phyloP scores from a whole-genome alignment of 2,113 vertebrate genomes.

The Diadophis punctatus region DNA sequence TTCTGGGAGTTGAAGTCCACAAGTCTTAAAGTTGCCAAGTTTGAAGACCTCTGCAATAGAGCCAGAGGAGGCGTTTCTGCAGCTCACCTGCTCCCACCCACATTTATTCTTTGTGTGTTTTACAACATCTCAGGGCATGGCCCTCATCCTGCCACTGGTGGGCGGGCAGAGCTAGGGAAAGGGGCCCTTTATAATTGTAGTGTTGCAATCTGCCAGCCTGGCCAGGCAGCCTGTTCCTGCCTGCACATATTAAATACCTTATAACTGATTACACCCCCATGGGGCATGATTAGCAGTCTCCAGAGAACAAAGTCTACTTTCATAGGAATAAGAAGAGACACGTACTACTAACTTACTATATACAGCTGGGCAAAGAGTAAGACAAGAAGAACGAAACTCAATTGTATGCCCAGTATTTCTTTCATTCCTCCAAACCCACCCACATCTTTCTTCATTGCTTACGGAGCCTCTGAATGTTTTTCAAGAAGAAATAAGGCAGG shows the following conservation, averaged over 20 bases:
- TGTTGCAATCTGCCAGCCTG: conserved; percentile 74
- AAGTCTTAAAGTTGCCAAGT: too few relatives aligned
- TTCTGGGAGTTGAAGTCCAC: too few relatives aligned
- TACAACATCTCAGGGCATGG: conserved; percentile 50
- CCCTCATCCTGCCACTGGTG: conserved; percentile 54
- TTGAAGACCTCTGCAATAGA: background rate
- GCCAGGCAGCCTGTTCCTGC: conserved; percentile 73
- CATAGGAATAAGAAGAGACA: conserved; percentile 74
- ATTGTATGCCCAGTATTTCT: background rate
- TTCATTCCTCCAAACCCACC: background rate
- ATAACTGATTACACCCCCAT: conserved; percentile 78
- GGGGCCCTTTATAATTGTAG: conserved; percentile 70
- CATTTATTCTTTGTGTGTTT: conserved; percentile 58
- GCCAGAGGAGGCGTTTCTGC: conserved; percentile 44
- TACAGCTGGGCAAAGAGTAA: conserved; percentile 64
- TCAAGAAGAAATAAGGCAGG: background rate
- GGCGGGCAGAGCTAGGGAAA: conserved; percentile 59
- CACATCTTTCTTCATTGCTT: background rate
- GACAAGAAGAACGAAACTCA: conserved; percentile 28
- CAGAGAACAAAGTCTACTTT: conserved; percentile 81
- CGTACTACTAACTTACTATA: conserved; percentile 63
- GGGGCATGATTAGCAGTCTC: conserved; percentile 77
- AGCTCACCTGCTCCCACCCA: conserved; percentile 48
- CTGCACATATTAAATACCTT: conserved; percentile 78
- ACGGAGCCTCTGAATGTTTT: background rate